Percentiles rank a stretch among this genome's conserved stretches.
These are phyloP conservation scores for Epizoanthus fatuus DNA, from an alignment of 92 coral and sea anemone species.

Conservation along the genomic window DNA sequence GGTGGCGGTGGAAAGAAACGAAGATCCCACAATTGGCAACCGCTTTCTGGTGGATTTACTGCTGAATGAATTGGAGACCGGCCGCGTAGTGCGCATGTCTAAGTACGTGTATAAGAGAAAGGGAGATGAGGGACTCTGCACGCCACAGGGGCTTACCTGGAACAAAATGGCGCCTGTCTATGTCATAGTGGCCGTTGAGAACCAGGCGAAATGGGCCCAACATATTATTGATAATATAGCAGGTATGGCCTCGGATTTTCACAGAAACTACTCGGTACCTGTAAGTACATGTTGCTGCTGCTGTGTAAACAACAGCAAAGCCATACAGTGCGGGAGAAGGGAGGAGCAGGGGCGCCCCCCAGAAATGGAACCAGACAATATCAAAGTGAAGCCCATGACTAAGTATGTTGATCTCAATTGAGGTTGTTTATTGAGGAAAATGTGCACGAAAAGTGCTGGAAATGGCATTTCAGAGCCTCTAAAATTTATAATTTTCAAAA, in stretches of 20 bases:
- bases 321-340: too few species aligned
- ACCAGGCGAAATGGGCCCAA: constrained; percentile 46
- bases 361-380: too few species aligned
- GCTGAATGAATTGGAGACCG: constrained; percentile 9
- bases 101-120: constrained; percentile 39
- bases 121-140: constrained; percentile 21
- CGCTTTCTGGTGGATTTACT: constrained; percentile 34
- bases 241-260: constrained; percentile 6
- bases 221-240: constrained; percentile 50
- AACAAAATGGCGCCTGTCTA: constrained; percentile 39
- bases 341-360: too few species aligned
- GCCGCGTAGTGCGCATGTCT: constrained; percentile 20
- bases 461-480: too few species aligned
- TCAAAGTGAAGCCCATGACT: too few species aligned
- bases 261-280: too few species aligned
- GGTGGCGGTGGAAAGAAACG: constrained; percentile 8
- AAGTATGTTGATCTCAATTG: too few species aligned
- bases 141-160: constrained; percentile 19
- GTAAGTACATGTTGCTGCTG: too few species aligned
- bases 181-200: constrained; percentile 34
- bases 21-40: constrained; percentile 14
- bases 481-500: too few species aligned
- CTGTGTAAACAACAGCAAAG: too few species aligned
- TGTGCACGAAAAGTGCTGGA: too few species aligned
- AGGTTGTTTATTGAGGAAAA: too few species aligned